Base-by-base conservation (phyloP, 1,140 invertebrate genomes). In the Tetraneura akinire region DNA sequence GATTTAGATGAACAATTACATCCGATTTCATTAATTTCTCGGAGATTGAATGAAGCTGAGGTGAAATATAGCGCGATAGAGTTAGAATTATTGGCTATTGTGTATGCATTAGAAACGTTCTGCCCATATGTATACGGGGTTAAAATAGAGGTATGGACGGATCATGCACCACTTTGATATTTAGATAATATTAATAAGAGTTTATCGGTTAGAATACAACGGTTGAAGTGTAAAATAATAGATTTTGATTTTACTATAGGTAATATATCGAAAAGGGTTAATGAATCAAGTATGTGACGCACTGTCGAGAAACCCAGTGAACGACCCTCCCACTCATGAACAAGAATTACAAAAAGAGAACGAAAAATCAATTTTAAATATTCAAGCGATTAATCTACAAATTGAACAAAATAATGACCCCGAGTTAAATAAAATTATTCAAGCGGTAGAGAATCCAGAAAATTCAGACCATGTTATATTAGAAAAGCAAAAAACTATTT, bases 401-500 rank as follows among this genome's bases (percentile, higher is more conserved):
- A 60, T 60, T 29, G 57, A 60, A 60, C 57, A 60, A 60, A 26
- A 14, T 60, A 60, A 60, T 13, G 57, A 60, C 26, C 26, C 26
- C 13, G 13, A 16, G 13, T 16, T 29, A 29, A 60, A 29, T 8
- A 29, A 60, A 18, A 60, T 60, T 29, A 60, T 29, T 26, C 26
- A 60, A 29, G 57, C 14, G 16, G 8, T 60, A 60, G 23, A 29
- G 1, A 60, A 60, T 16, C 57, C 57, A 5, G 55, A 32, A 1
- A 32, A 29, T 9, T 62, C 57, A 1, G 57, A 37, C 18, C 26
- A 64, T 3, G 18, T 64, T 64, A 29, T 26, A 64, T 64, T 32
- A 64, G 60, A n/a, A 64, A 64, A 64, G 29, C 60, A 8, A 64
- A 18, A 64, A 64, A 64, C 32, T 64, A 64, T 2, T 64, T 64